These are phyloP conservation scores for Egretta garzetta DNA, from an alignment of 2,113 vertebrate genomes.

Conservation along the genomic window DNA sequence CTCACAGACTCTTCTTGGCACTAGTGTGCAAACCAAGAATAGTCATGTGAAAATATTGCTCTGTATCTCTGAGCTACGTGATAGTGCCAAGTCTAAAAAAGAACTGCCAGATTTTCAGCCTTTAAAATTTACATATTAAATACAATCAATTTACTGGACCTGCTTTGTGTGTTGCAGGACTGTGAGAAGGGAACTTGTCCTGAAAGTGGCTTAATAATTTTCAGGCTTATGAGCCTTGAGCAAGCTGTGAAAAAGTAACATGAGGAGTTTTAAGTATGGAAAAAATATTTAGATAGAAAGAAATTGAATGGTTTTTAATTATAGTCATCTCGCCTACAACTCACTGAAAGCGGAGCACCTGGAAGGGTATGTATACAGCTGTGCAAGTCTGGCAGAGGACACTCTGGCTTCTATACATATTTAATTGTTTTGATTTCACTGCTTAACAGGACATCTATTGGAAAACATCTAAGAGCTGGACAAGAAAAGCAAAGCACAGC, in stretches of 20 bases:
- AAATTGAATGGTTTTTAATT: not conserved
- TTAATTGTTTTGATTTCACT: not conserved
- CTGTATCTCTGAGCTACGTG: not conserved
- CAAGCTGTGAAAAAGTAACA: not conserved
- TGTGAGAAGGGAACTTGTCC: not conserved
- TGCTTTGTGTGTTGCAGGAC: not conserved
- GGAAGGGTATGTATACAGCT: constrained; percentile 18
- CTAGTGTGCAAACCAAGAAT: not conserved
- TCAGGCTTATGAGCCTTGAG: not conserved
- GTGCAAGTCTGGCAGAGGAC: not conserved
- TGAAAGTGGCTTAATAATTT: not conserved
- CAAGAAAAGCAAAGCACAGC: not conserved
- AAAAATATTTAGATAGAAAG: not conserved
- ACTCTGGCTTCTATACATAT: not conserved
- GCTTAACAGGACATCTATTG: not conserved
- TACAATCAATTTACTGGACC: not conserved
- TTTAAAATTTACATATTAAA: not conserved
- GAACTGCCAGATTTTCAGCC: not conserved
- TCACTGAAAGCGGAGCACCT: not conserved
- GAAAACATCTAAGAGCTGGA: not conserved
- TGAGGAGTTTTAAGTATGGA: not conserved
- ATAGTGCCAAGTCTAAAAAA: not conserved
- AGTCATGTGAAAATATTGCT: not conserved
- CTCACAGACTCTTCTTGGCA: not conserved
- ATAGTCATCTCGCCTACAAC: not conserved